phyloP scores from a whole-genome alignment of 2,113 vertebrate species.

The Sialia sialis region DNA sequence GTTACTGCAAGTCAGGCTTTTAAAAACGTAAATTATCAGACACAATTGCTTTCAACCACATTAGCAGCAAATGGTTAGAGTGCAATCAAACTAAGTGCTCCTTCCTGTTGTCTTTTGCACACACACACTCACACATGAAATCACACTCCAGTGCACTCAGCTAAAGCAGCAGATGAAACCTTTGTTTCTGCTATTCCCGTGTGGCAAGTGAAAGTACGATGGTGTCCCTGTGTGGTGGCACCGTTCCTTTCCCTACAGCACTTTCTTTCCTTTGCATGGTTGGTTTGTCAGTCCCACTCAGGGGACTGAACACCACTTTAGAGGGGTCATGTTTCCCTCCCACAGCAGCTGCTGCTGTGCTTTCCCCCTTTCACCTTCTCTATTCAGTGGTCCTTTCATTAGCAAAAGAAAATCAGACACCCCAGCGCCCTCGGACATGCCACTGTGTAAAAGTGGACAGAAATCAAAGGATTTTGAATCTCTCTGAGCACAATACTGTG shows the following conservation, averaged over 20 bases:
- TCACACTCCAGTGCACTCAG: neutral
- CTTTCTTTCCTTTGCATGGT: neutral
- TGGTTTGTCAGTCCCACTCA: neutral
- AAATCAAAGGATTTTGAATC: neutral
- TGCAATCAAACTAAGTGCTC: conserved; percentile 54
- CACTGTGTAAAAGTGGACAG: accelerated
- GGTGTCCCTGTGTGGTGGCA: accelerated
- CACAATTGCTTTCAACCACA: conserved; percentile 30
- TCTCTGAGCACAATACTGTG: neutral
- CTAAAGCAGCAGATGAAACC: neutral
- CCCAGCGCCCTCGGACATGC: accelerated
- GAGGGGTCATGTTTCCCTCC: neutral
- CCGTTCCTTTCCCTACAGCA: neutral
- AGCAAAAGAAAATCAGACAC: neutral
- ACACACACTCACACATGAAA: neutral
- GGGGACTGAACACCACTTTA: neutral
- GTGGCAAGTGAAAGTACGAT: neutral
- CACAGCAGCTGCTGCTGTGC: neutral
- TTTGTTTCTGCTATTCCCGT: neutral
- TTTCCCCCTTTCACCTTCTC: neutral
- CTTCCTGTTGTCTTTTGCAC: conserved; percentile 33
- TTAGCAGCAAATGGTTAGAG: conserved; percentile 26
- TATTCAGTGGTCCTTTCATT: neutral
- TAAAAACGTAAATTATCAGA: conserved; percentile 34
- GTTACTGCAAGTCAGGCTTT: conserved; percentile 27